These are phyloP conservation scores for Diploptera punctata DNA, from an alignment of 2,888 invertebrate species.

Conservation along the genomic window DNA sequence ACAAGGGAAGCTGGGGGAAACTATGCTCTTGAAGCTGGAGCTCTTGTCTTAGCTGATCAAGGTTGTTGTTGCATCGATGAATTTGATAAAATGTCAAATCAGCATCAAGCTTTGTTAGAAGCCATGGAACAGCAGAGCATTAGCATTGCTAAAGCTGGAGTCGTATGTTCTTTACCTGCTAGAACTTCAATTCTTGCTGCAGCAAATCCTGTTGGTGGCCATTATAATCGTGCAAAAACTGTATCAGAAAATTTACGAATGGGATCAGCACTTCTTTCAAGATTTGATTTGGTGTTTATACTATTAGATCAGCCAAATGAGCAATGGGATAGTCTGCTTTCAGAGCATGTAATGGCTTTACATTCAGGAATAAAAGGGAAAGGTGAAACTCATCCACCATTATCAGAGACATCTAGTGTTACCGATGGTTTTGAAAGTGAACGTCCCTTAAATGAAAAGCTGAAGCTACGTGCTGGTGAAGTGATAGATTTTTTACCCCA, in stretches of 20 bases:
- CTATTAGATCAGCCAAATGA: slow-evolving; percentile 86
- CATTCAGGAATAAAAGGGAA: slow-evolving; percentile 54
- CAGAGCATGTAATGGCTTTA: slow-evolving; percentile 83
- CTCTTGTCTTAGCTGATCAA: slow-evolving; percentile 82
- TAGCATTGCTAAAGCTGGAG: slow-evolving; percentile 89
- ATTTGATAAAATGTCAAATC: slow-evolving; percentile 87
- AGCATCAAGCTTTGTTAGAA: slow-evolving; percentile 85
- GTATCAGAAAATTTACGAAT: slow-evolving; percentile 90
- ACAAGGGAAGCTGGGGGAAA: slow-evolving; percentile 76
- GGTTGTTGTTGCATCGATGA: slow-evolving; percentile 96
- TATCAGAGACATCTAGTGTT: slow-evolving; percentile 26
- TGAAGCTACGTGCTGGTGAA: slow-evolving; percentile 66
- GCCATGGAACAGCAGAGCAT: slow-evolving; percentile 95
- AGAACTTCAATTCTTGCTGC: slow-evolving; percentile 88
- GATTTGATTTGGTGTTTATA: slow-evolving; percentile 94
- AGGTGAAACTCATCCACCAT: slow-evolving; percentile 38
- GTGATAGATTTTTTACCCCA: slow-evolving; percentile 75
- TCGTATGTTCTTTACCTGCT: slow-evolving; percentile 81
- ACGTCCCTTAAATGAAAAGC: slow-evolving; percentile 60
- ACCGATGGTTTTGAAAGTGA: slow-evolving; percentile 14
- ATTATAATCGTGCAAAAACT: slow-evolving; percentile 86
- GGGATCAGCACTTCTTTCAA: slow-evolving; percentile 81
- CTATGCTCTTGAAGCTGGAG: slow-evolving; percentile 87
- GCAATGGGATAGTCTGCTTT: slow-evolving; percentile 77
- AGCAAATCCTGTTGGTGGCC: slow-evolving; percentile 90